Percentiles rank a stretch among this genome's conserved stretches.
Conservation (phyloP, 2,888 invertebrate species). For the Drosophila dives region DNA sequence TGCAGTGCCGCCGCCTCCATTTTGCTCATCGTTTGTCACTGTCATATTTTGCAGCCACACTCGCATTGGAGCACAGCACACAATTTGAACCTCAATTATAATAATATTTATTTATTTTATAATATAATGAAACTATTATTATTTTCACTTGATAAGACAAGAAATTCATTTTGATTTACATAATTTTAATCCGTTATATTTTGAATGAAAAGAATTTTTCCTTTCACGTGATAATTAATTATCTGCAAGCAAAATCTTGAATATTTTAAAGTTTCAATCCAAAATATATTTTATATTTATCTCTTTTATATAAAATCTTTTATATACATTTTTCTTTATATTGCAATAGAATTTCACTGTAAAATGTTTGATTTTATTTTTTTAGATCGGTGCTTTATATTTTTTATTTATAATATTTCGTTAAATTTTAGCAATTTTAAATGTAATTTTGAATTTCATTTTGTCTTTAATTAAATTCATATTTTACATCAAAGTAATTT, state of each 20-base stretch:
- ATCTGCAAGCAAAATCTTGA: neutral
- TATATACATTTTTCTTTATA: too few species aligned
- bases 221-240: neutral
- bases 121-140: neutral
- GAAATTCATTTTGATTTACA: neutral
- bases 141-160: neutral
- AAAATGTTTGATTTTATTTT: neutral
- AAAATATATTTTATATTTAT: neutral
- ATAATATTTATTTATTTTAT: neutral
- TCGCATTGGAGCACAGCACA: constrained; percentile 37
- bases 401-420: too few species aligned
- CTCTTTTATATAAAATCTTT: too few species aligned
- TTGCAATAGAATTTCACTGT: neutral
- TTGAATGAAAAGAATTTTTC: neutral
- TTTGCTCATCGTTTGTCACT: constrained; percentile 62
- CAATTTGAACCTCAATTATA: neutral
- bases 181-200: neutral
- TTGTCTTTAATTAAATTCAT: neutral
- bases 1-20: neutral
- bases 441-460: neutral
- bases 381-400: neutral
- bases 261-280: neutral
- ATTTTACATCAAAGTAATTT: neutral
- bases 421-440: neutral
- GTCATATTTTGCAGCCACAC: constrained; percentile 61